phyloP scores from a whole-genome alignment of 1,140 invertebrate species.

The Aradophagus sp. region DNA sequence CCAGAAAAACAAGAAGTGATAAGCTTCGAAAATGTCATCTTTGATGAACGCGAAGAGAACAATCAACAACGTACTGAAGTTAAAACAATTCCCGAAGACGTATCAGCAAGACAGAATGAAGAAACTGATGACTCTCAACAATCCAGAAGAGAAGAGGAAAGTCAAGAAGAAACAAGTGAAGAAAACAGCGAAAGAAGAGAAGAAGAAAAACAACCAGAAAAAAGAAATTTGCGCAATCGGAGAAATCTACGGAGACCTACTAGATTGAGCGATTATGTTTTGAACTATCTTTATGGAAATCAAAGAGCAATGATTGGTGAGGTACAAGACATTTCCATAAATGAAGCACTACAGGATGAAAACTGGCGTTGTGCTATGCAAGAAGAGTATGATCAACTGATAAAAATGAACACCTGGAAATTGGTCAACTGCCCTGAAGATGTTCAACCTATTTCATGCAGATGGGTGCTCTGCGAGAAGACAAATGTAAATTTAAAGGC shows the following conservation, averaged over 20 bases:
- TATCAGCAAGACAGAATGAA: not conserved
- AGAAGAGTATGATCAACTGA: not conserved
- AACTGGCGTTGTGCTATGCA: not conserved
- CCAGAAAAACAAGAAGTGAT: not conserved
- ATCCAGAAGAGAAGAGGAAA: not conserved
- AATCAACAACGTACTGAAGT: not conserved
- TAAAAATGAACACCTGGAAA: not conserved
- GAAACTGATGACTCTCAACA: not conserved
- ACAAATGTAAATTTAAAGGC: not conserved
- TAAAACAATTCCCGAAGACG: not conserved
- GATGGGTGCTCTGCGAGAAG: not conserved
- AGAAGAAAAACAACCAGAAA: no score
- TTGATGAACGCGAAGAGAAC: not conserved
- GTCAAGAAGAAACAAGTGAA: not conserved
- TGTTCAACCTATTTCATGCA: not conserved
- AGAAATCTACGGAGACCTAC: not conserved
- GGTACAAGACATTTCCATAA: not conserved
- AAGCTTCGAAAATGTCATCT: slow-evolving; percentile 1
- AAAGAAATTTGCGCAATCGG: not conserved
- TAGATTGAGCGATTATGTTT: not conserved
- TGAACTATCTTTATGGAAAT: not conserved
- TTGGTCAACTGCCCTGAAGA: not conserved
- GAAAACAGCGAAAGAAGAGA: not conserved
- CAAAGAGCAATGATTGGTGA: not conserved
- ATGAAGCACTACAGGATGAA: not conserved